Evolutionary conservation across 2,797 vertebrate genomes (phyloP).

Genomic region (Alca torda): DNA sequence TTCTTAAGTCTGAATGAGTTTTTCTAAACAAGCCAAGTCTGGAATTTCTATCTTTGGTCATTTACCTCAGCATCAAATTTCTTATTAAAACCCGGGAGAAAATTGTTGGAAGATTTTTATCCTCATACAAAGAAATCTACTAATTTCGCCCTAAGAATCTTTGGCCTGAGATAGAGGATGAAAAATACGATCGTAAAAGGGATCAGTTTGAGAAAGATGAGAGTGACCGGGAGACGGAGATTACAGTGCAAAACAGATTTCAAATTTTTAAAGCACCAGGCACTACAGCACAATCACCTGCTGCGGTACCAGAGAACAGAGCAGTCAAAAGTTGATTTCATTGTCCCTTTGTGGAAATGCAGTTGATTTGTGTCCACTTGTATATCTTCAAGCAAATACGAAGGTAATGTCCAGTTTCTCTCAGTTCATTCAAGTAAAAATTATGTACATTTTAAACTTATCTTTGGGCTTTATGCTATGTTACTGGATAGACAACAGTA

Average conservation of each 20-base stretch:
- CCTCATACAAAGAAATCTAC: not conserved
- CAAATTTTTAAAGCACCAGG: not conserved
- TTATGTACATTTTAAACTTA: not conserved
- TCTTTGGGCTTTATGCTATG: not conserved
- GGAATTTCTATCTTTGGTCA: not conserved
- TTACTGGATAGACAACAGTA: not conserved
- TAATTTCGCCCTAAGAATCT: not conserved
- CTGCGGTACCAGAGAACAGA: not conserved
- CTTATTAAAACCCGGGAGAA: not conserved
- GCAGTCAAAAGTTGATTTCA: not conserved
- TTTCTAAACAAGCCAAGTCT: not conserved
- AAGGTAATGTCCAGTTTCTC: not conserved
- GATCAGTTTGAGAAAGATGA: not conserved
- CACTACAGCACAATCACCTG: not conserved
- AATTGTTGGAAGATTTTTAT: not conserved
- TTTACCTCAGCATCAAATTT: not conserved
- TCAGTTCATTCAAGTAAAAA: constrained; percentile 11
- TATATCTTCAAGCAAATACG: not conserved
- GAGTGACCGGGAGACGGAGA: not conserved
- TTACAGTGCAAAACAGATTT: not conserved
- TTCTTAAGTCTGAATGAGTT: not conserved
- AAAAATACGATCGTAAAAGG: not conserved
- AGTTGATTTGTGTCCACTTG: not conserved
- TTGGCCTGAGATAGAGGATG: not conserved
- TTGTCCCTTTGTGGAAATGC: not conserved